phyloP scores from a whole-genome alignment of 2,113 vertebrate genomes.

The Thunnus maccoyii region DNA sequence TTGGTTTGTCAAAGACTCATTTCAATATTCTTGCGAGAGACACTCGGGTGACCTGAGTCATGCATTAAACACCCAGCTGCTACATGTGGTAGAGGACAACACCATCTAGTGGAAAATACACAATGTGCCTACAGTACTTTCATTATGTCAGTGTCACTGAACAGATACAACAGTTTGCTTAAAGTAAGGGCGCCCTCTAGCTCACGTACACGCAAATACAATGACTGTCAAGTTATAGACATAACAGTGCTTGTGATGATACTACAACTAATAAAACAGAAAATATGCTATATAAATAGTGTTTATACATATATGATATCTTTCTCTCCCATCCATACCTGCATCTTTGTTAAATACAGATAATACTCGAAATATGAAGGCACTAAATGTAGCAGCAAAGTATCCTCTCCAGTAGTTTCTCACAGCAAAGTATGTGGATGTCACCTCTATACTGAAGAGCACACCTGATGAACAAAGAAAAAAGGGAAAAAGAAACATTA shows the following conservation, averaged over 20 bases:
- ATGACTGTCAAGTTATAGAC: no score
- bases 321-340: conserved; percentile 79
- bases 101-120: conserved; percentile 48
- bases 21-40: neutral
- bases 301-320: no score
- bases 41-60: neutral
- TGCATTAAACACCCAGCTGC: neutral
- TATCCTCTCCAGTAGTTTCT: conserved; percentile 99
- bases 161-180: neutral
- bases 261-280: no score
- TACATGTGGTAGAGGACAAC: neutral
- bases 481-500: neutral
- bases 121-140: neutral
- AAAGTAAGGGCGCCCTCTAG: conserved; percentile 35
- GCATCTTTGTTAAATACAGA: conserved; percentile 97
- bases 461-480: conserved; percentile 64
- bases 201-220: neutral
- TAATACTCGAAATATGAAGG: conserved; percentile 97
- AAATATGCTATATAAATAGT: no score
- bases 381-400: conserved; percentile 97
- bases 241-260: no score
- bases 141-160: neutral
- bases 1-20: neutral
- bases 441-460: conserved; percentile 94
- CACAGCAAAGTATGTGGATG: conserved; percentile 97